Base-by-base conservation (phyloP, 2,888 invertebrate species). In the Chloroclysta siterata region DNA sequence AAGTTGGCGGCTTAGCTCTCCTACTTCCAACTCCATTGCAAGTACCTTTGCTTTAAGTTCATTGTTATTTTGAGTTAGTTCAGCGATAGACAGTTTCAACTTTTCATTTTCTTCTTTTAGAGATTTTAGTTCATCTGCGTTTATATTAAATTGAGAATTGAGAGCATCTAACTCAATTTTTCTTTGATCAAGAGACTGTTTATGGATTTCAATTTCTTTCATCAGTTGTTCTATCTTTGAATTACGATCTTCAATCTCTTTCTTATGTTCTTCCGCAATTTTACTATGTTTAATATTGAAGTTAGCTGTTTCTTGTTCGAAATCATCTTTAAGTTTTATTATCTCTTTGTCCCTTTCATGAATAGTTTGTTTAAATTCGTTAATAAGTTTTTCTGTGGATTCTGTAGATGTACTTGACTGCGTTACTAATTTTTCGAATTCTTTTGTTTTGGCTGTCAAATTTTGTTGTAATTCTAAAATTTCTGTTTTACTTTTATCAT, bases 1-100 rank as follows among this genome's bases (percentile, higher is more conserved):
- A 10, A 94, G 81, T 72, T 95, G 94, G 29, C 95, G 89, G 72
- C 92, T 93, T 28, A 94, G 85, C 82, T 95, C 95, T 50, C 94
- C 94, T 39, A 93, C 79, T 73, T 93, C 89, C 58, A 95, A 81
- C 76, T 94, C 94, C 77, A 94, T 88, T 48, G 85, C 73, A 1
- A 86, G 88, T 72, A 92, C 83, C 74, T 87, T 94, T 70, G 79
- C 67, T 77, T 89, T 91, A 3, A 89, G 80, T 51, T 87, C 85
- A 69, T 73, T 81, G 72, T 89, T 88, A 50, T 75, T 78, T 77
- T 87, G 88, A 39, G 85, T 86, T 54, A 93, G 72, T 76, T 93
- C 89, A 60, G 85, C 83, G 8, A 94, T 82, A 57, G 91, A 84
- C 62, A 82, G 82, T 70, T 91, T 87, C 17, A 89, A 80, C 72